Evolutionary conservation across 1,140 invertebrate species (phyloP).

Genomic region (Euwallacea fornicatus): DNA sequence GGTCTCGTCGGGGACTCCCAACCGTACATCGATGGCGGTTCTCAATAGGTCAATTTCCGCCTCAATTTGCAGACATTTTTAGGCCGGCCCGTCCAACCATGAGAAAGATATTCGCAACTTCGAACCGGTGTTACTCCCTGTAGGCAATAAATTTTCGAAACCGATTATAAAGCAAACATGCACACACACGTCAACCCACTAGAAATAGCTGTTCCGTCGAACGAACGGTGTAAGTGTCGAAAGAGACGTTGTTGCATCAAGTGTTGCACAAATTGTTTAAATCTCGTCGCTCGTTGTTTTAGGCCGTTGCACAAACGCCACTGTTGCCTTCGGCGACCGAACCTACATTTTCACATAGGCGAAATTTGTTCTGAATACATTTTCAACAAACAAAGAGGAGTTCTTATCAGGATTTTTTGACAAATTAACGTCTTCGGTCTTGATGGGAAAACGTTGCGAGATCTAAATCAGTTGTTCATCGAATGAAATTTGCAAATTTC

Average conservation of each 20-base stretch:
- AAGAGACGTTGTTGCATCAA: slow-evolving; percentile 19
- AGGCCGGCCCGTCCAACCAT: no score
- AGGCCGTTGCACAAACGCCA: slow-evolving; percentile 19
- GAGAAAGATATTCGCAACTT: no score
- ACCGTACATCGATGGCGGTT: no score
- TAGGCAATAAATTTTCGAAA: slow-evolving; percentile 1
- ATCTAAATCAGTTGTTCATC: no score
- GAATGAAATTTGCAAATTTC: no score
- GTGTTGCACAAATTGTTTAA: slow-evolving; percentile 22
- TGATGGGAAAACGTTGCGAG: no score
- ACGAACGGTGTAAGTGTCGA: slow-evolving; percentile 8
- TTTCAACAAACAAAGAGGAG: not conserved
- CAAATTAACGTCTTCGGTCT: no score
- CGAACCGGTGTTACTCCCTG: not conserved
- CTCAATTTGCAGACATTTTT: no score
- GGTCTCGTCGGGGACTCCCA: no score
- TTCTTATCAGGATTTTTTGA: no score
- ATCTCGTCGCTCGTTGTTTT: slow-evolving; percentile 18
- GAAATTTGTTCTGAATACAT: slow-evolving; percentile 13
- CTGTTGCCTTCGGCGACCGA: slow-evolving; percentile 12
- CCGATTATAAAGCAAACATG: slow-evolving; percentile 13
- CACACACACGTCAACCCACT: slow-evolving; percentile 10
- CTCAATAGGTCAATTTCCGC: no score
- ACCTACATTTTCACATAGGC: slow-evolving; percentile 17
- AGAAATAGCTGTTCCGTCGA: slow-evolving; percentile 9